Evolutionary conservation across 92 coral and sea anemone genomes (phyloP).

Genomic region (Meandrina meandrites): DNA sequence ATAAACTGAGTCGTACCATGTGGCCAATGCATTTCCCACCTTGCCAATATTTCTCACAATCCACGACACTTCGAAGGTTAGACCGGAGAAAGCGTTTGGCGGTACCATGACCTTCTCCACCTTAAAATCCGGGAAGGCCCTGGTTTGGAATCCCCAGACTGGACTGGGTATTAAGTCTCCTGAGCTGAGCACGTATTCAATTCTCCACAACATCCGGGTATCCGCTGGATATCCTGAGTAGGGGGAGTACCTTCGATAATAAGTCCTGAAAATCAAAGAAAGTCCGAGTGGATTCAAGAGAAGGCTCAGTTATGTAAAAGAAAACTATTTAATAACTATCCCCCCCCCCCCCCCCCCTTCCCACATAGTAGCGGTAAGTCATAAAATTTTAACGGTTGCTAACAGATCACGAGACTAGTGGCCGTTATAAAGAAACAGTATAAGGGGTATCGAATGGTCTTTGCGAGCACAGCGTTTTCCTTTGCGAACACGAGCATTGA

Average conservation of each 20-base stretch:
- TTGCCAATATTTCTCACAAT: slow-evolving; percentile 72
- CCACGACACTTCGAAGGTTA: slow-evolving; percentile 80
- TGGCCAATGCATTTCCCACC: slow-evolving; percentile 44
- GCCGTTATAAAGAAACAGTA: no score
- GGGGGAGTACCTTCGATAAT: slow-evolving; percentile 48
- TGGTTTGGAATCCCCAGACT: slow-evolving; percentile 79
- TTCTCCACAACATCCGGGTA: slow-evolving; percentile 74
- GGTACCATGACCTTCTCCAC: slow-evolving; percentile 65
- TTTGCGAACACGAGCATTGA: no score
- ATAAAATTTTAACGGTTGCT: no score
- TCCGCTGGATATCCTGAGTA: slow-evolving; percentile 64
- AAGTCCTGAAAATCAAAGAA: slow-evolving; percentile 22
- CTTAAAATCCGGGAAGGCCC: slow-evolving; percentile 69
- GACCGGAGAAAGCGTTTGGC: slow-evolving; percentile 74
- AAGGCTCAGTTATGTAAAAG: no score
- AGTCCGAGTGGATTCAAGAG: no score
- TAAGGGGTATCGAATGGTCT: no score
- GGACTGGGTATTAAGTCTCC: slow-evolving; percentile 76
- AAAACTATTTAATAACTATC: no score
- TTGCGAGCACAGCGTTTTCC: no score
- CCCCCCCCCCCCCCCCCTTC: no score
- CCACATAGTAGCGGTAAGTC: no score
- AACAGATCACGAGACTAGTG: no score
- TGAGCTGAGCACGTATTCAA: slow-evolving; percentile 59
- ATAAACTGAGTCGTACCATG: slow-evolving; percentile 68